Base-by-base conservation (phyloP, 2,113 vertebrate genomes). In the Theropithecus gelada region DNA sequence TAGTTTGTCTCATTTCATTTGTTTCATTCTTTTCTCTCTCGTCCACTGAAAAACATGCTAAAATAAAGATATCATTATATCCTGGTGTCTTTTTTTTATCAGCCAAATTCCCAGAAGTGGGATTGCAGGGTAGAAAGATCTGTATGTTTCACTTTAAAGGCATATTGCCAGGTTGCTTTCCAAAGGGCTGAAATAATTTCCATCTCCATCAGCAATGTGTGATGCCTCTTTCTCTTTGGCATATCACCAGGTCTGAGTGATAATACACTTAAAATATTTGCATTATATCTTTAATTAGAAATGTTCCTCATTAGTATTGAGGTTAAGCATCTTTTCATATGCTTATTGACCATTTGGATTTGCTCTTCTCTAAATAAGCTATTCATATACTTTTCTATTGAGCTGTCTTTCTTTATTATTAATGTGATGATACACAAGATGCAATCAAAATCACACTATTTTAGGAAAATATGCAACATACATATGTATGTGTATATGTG, bases 211-310 rank as follows among this genome's bases (percentile, higher is more conserved):
- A 81, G 70, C 55, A 38, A 22, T 6, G 35, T 55, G 32, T n/a
- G 68, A 90, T 50, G 5, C 72, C 57, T 50, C 32, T 12, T 88
- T 84, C 66, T 10, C 64, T 48, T 30, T 78, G 75, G 70, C 64
- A 10, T 13, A 72, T 18, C 57, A 61, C 80, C 91, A 90, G 68
- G 22, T 30, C 22, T 18, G 14, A 43, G 57, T 82, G 79, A 85
- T 79, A 86, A 96, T 45, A 12, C 17, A 55, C 57, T 61, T 88
- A 78, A 85, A 92, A 55, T 75, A 45, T 72, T 91, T 96, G 83
- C 57, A 45, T 43, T 96, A 35, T 57, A 20, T 88, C 66, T 94
- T 86, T 94, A 73, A 73, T 90, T 95, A 73, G 59, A 95, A 96
- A 64, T 50, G 16, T n/a, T 88, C 18, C 59, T 84, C 27, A 93